Evolutionary conservation across 2,113 vertebrate species (phyloP).

Genomic region (Marcusenius ussheri): DNA sequence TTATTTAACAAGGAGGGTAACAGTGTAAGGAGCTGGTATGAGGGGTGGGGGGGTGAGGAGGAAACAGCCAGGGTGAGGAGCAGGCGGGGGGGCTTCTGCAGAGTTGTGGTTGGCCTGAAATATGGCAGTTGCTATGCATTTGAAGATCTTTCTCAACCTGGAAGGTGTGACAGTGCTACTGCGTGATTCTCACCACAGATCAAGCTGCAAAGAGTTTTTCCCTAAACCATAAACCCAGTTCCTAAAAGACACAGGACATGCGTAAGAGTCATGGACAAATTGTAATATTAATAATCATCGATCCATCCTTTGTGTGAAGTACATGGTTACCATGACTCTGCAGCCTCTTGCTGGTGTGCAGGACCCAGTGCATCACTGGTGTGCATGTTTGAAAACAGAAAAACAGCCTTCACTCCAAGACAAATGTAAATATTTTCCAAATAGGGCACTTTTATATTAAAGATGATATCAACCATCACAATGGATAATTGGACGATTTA

Average conservation of each 20-base stretch:
- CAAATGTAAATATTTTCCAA: neutral
- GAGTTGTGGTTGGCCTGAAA: neutral
- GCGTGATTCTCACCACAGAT: neutral
- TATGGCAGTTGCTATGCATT: neutral
- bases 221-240: neutral
- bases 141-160: neutral
- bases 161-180: neutral
- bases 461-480: neutral
- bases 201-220: neutral
- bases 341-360: neutral
- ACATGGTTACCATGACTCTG: neutral
- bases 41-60: neutral
- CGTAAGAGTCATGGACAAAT: neutral
- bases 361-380: neutral
- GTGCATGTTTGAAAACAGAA: neutral
- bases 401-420: neutral
- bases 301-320: neutral
- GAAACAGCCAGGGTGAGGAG: neutral
- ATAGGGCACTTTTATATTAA: neutral
- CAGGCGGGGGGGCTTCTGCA: neutral
- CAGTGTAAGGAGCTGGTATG: neutral
- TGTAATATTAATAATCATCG: neutral
- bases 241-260: neutral
- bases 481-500: neutral
- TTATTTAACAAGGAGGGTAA: neutral